Evolutionary conservation across 1,140 invertebrate species (phyloP).

Genomic region (Propsilocerus akamusi): DNA sequence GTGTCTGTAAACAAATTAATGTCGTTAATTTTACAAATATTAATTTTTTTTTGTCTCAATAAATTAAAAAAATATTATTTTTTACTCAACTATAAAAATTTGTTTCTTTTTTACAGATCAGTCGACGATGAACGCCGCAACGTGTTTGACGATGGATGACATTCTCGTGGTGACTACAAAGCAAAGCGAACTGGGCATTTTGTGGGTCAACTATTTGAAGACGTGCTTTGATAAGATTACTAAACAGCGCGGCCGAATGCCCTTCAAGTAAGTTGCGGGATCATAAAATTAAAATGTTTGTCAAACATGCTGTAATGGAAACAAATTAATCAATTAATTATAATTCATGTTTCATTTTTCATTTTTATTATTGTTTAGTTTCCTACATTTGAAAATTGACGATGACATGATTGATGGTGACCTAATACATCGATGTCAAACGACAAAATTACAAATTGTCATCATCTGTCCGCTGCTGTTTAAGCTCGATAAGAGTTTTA

Average conservation of each 20-base stretch:
- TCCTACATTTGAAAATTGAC: constrained; percentile 50
- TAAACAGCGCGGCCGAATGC: constrained; percentile 48
- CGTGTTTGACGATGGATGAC: constrained; percentile 47
- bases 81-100: not conserved
- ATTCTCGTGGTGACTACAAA: constrained; percentile 58
- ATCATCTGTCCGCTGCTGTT: constrained; percentile 57
- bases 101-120: constrained; percentile 1
- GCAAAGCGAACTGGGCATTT: constrained; percentile 46
- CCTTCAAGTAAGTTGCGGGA: constrained; percentile 40
- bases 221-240: constrained; percentile 66
- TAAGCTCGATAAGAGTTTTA: constrained; percentile 34
- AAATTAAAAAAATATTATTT: too few relatives aligned
- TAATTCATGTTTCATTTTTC: constrained; percentile 6
- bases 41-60: too few relatives aligned
- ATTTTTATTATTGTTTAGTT: constrained; percentile 30
- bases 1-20: too few relatives aligned
- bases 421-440: constrained; percentile 32
- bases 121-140: not conserved
- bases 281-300: constrained; percentile 12
- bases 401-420: constrained; percentile 36
- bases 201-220: constrained; percentile 63
- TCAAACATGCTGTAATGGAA: not conserved
- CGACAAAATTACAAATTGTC: constrained; percentile 52
- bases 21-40: too few relatives aligned
- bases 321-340: constrained; percentile 7